Evolutionary conservation across 2,797 vertebrate species (phyloP), one percentile per base, ranked within the genome.

Genomic region (Ptychobarbus kaznakovi): DNA sequence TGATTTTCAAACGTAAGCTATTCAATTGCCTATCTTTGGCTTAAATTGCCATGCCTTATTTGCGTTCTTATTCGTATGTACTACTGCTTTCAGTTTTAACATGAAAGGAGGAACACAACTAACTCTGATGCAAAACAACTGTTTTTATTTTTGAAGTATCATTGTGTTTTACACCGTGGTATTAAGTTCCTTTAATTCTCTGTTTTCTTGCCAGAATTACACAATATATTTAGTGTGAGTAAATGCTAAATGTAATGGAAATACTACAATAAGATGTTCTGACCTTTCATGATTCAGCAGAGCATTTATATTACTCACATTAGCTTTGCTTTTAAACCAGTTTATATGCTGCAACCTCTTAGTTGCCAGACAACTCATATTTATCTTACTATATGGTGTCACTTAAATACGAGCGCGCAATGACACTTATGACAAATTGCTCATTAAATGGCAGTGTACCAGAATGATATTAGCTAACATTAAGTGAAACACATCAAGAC

Each of bases 341-440:
- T 58, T 84, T 70, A 46, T 35, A 0, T 16, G 66, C 66, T 72
- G 38, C 38, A 46, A 70, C 38, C 51, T 84, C 18, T 79, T 70
- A 42, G 83, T 73, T 72, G 53, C 76, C 53, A 80, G 83, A 40
- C 83, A 51, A 80, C 76, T 44, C 28, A 22, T 28, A 49, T 44
- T 78, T 78, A 76, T 53, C 10, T 42, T 20, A 75, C 44, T 42
- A 25, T 35, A 51, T 35, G 65, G 35, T 78, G 16, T 44, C 2
- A 12, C 49, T 69, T 6, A 5, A 70, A 46, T 56, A 32, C 44
- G 0, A 32, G 65, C 38, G 46, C 70, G 38, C 65, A 22, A 18
- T 28, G 12, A 56, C 25, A 75, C 81, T 38, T 51, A 6, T 11
- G 13, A 35, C 35, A 20, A 65, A 38, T 22, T 49, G 28, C 72